A percentile compares a stretch with the other conserved stretches of the same genome.
Conservation (phyloP, 2,113 vertebrate genomes). For the Ceratotherium simum region DNA sequence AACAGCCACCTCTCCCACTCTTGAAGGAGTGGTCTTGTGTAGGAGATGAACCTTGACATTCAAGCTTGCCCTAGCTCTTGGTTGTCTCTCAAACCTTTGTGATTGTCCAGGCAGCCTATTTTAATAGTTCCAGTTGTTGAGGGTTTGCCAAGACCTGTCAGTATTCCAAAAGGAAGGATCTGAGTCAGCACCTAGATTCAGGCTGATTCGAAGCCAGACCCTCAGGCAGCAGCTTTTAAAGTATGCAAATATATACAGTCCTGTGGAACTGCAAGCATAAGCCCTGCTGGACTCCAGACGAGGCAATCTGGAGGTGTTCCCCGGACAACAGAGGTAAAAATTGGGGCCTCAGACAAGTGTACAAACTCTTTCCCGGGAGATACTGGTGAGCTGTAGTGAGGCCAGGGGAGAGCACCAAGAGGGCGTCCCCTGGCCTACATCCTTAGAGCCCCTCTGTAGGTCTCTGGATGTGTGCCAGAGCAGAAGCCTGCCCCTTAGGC, state of each 20-base stretch:
- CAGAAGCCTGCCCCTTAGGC: not conserved
- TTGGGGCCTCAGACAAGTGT: not conserved
- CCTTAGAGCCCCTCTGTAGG: not conserved
- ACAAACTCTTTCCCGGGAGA: not conserved
- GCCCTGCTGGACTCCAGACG: not conserved
- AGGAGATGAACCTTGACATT: too few species aligned
- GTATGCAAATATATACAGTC: not conserved
- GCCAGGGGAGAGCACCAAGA: not conserved
- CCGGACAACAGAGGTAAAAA: not conserved
- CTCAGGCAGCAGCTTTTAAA: too few species aligned
- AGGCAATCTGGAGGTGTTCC: not conserved
- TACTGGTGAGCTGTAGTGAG: not conserved
- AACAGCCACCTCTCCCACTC: too few species aligned
- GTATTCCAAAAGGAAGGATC: not conserved
- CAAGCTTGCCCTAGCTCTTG: not conserved
- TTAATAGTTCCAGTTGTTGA: not conserved
- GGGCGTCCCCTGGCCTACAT: not conserved
- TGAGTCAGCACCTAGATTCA: not conserved
- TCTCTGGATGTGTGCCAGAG: not conserved
- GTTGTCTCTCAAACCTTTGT: not conserved
- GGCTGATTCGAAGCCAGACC: not conserved
- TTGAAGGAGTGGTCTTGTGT: too few species aligned
- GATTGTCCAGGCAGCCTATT: not conserved
- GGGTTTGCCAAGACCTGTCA: not conserved
- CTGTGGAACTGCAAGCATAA: not conserved